These are phyloP conservation scores for Amphilophus citrinellus DNA, from an alignment of 2,113 vertebrate species.

Conservation along the genomic window DNA sequence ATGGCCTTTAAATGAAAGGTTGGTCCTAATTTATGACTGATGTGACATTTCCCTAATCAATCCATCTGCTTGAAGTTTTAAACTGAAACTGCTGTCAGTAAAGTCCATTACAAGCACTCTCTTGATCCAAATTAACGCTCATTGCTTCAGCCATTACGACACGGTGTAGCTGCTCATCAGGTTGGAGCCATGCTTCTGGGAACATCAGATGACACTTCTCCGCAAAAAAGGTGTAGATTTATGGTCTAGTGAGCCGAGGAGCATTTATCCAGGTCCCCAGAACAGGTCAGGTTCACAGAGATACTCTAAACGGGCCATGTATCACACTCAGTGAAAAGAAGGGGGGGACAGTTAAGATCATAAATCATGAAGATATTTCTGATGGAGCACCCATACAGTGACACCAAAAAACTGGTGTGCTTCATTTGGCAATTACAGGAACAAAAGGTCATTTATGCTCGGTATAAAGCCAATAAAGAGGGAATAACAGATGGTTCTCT, in stretches of 20 bases:
- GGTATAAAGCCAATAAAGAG: conserved; percentile 11
- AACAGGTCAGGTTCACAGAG: conserved; percentile 2
- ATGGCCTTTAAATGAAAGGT: not conserved
- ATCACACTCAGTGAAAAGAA: conserved; percentile 29
- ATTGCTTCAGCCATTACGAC: conserved; percentile 41
- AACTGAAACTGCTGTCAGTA: not conserved
- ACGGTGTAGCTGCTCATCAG: conserved; percentile 35
- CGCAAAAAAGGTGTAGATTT: conserved; percentile 7
- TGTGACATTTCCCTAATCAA: conserved; percentile 16
- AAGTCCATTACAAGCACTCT: conserved; percentile 43
- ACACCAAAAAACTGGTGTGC: conserved; percentile 20
- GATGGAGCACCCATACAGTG: conserved; percentile 12
- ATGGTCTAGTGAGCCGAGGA: not conserved
- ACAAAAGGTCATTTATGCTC: conserved; percentile 18
- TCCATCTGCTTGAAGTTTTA: conserved; percentile 30
- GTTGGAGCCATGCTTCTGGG: conserved; percentile 37
- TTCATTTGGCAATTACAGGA: conserved; percentile 40
- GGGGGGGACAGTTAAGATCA: not conserved
- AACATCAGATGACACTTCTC: conserved; percentile 12
- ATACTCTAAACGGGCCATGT: conserved; percentile 37
- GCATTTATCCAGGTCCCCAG: conserved; percentile 37
- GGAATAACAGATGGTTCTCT: not conserved
- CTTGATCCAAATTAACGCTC: conserved; percentile 49
- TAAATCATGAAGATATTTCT: conserved; percentile 54
- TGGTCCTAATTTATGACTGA: not conserved